phyloP scores from a whole-genome alignment of 2,888 invertebrate genomes.

The Oscheius myriophilus region DNA sequence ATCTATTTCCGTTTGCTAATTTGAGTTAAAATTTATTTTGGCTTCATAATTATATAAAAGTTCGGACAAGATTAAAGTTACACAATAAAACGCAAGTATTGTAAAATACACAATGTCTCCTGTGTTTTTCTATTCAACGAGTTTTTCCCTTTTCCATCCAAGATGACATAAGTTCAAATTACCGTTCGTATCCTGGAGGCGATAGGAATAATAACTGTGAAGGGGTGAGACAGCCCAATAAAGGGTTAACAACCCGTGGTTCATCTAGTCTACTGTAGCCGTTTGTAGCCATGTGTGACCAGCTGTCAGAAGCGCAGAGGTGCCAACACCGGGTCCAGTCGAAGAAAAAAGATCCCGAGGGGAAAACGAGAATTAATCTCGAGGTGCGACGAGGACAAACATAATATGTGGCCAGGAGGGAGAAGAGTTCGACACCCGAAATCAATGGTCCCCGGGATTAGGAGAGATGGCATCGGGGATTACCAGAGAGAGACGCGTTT shows the following conservation, averaged over 20 bases:
- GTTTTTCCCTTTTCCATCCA: neutral
- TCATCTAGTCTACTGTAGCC: conserved; percentile 12
- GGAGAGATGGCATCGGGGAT: conserved; percentile 16
- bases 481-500: no score
- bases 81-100: no score
- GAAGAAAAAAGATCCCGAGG: no score
- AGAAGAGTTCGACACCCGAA: neutral
- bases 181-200: conserved; percentile 33
- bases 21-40: no score
- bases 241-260: neutral
- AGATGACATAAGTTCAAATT: no score
- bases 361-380: neutral
- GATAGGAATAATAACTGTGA: conserved; percentile 25
- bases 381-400: conserved; percentile 14
- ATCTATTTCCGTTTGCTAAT: no score
- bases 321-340: neutral
- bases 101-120: no score
- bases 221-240: conserved; percentile 26
- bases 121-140: no score
- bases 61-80: no score
- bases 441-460: conserved; percentile 23
- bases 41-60: no score
- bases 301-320: neutral
- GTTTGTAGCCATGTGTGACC: neutral
- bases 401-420: conserved; percentile 1